phyloP scores from a whole-genome alignment of 1,140 invertebrate species.

The Cotesia glomerata region DNA sequence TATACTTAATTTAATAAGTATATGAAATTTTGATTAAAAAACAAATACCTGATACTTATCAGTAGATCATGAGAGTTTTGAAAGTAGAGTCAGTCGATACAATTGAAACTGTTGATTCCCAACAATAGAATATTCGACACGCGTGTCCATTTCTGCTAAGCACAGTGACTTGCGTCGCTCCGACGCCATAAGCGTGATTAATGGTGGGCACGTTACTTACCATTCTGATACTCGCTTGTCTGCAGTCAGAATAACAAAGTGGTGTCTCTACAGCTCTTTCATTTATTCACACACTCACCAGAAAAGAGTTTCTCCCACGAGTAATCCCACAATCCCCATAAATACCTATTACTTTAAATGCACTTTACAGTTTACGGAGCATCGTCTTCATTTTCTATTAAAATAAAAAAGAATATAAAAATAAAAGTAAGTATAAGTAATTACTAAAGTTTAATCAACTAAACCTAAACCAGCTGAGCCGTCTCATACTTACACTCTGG shows the following conservation, averaged over 20 bases:
- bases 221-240: constrained; percentile 24
- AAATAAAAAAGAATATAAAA: too few species aligned
- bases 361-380: neutral
- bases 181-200: constrained; percentile 30
- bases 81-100: neutral
- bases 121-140: neutral
- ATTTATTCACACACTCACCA: too few species aligned
- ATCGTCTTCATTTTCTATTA: neutral
- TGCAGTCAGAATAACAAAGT: constrained; percentile 26
- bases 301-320: too few species aligned
- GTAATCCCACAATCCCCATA: neutral
- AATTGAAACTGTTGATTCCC: neutral
- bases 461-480: neutral
- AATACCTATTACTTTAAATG: neutral
- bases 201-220: constrained; percentile 28
- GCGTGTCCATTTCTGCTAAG: constrained; percentile 8
- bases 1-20: too few species aligned
- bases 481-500: neutral
- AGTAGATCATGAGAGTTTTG: too few species aligned
- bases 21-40: too few species aligned
- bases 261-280: constrained; percentile 5
- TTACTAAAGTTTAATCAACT: too few species aligned
- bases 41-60: too few species aligned
- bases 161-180: constrained; percentile 22
- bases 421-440: too few species aligned